Percentiles rank a stretch among this genome's conserved stretches.
Conservation (phyloP, 2,888 invertebrate species). For the Agrotis segetum region DNA sequence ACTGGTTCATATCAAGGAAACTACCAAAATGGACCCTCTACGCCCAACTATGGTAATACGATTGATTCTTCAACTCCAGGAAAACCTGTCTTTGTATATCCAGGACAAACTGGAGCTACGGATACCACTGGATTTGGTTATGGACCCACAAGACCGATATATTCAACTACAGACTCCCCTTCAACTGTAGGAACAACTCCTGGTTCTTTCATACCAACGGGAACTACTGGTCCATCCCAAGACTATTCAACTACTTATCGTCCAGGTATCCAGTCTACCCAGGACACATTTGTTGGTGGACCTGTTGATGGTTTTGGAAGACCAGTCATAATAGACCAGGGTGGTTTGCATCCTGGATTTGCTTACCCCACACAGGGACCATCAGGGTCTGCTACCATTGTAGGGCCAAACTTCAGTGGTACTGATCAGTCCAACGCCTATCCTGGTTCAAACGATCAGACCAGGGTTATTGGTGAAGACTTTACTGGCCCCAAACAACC, state of each 20-base stretch:
- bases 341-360: slow-evolving; percentile 20
- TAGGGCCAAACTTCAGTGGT: slow-evolving; percentile 4
- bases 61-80: slow-evolving; percentile 25
- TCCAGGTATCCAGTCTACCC: slow-evolving; percentile 28
- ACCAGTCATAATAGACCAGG: slow-evolving; percentile 38
- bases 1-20: slow-evolving; percentile 16
- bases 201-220: slow-evolving; percentile 23
- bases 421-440: slow-evolving; percentile 19
- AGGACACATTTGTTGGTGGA: slow-evolving; percentile 13
- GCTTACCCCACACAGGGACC: slow-evolving; percentile 2
- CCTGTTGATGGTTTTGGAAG: slow-evolving; percentile 54
- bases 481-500: slow-evolving; percentile 82
- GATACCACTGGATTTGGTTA: slow-evolving; percentile 27
- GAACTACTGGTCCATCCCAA: neutral
- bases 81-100: slow-evolving; percentile 15
- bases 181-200: slow-evolving; percentile 36
- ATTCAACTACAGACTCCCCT: slow-evolving; percentile 27
- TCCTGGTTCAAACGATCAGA: slow-evolving; percentile 29
- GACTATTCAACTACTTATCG: slow-evolving; percentile 38
- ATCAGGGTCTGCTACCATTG: neutral
- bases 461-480: slow-evolving; percentile 76
- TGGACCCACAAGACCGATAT: slow-evolving; percentile 19
- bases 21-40: slow-evolving; percentile 27
- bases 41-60: slow-evolving; percentile 11
- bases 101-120: neutral